Conservation (phyloP, 2,113 vertebrate species). For the Rhea pennata region DNA sequence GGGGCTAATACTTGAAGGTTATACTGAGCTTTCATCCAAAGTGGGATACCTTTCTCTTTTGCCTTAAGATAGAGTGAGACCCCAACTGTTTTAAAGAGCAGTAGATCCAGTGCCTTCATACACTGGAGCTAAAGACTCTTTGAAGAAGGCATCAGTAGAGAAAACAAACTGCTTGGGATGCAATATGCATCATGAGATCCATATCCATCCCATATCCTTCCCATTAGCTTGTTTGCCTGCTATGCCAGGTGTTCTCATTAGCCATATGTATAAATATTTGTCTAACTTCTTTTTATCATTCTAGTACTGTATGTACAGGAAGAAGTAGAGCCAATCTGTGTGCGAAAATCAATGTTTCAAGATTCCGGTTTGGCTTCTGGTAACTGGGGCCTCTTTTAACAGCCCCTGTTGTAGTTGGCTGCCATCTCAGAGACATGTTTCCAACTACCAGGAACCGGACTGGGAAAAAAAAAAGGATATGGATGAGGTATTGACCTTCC, state of each 20-base stretch:
- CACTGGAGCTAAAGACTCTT: background rate
- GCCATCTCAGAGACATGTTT: slow-evolving; percentile 22
- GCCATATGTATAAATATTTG: slow-evolving; percentile 78
- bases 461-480: background rate
- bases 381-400: slow-evolving; percentile 20
- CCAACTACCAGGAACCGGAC: background rate
- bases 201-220: slow-evolving; percentile 31
- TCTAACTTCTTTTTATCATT: slow-evolving; percentile 52
- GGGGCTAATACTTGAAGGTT: background rate
- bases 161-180: slow-evolving; percentile 13
- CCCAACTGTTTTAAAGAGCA: background rate
- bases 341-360: slow-evolving; percentile 26
- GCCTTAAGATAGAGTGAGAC: background rate
- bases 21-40: background rate
- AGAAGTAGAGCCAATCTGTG: slow-evolving; percentile 57
- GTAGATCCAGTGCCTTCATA: background rate
- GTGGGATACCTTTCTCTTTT: background rate
- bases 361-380: slow-evolving; percentile 26
- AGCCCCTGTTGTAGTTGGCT: background rate
- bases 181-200: background rate
- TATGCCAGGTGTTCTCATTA: slow-evolving; percentile 77
- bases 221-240: slow-evolving; percentile 62
- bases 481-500: slow-evolving; percentile 42
- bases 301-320: slow-evolving; percentile 68
- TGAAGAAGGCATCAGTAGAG: background rate